Conservation (phyloP, 2,888 invertebrate genomes). For the Drosophila cognata region DNA sequence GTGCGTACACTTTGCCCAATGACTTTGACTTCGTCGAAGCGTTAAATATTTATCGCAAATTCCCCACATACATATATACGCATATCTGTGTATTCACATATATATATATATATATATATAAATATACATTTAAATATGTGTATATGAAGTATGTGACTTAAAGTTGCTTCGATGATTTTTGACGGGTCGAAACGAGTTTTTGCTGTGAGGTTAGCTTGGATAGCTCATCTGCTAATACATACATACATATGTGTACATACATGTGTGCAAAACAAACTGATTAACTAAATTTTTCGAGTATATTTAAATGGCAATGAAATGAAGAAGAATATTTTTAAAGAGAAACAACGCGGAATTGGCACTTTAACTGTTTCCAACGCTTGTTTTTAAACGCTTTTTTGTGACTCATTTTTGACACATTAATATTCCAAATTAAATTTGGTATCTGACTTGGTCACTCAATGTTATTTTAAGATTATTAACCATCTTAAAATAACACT, state of each 20-base stretch:
- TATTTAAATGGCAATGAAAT: neutral
- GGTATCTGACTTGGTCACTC: neutral
- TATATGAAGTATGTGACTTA: neutral
- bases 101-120: neutral
- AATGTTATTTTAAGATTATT: neutral
- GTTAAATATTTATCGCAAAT: constrained; percentile 5
- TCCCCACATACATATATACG: neutral
- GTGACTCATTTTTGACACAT: constrained; percentile 14
- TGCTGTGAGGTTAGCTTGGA: neutral
- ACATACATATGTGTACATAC: neutral
- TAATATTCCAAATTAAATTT: constrained; percentile 9
- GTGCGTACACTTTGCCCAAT: neutral
- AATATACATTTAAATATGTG: neutral
- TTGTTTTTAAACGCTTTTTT: neutral
- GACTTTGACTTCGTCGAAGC: constrained; percentile 12
- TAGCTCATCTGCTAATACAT: neutral
- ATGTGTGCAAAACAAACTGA: neutral
- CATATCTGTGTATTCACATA: neutral
- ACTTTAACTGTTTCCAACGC: neutral
- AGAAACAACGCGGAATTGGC: neutral
- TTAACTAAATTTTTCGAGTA: neutral
- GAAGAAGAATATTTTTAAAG: neutral
- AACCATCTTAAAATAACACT: too few relatives aligned
- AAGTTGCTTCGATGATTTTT: neutral
- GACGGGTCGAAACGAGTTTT: neutral